A percentile compares a stretch with the other conserved stretches of the same genome.
Evolutionary conservation across 2,113 vertebrate genomes (phyloP).

Genomic region (Apaloderma vittatum): DNA sequence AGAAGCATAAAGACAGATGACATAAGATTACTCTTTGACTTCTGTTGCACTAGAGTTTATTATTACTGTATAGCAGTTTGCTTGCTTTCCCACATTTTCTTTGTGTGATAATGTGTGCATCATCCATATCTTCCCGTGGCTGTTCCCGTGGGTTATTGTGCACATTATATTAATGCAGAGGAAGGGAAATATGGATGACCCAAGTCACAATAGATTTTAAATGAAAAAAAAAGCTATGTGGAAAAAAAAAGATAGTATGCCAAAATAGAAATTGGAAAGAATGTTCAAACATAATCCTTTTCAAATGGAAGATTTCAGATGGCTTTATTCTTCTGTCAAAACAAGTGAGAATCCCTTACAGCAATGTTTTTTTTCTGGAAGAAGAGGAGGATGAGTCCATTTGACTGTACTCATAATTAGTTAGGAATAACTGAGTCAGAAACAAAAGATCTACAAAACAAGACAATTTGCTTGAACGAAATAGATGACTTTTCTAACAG

Average conservation of each 20-base stretch:
- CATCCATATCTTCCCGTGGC: background rate
- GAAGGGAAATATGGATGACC: background rate
- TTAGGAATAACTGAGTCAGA: slow-evolving; percentile 7
- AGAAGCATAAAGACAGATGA: background rate
- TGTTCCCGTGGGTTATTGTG: background rate
- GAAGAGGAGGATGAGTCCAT: background rate
- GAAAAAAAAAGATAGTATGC: background rate
- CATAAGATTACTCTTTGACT: background rate
- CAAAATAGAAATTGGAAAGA: background rate
- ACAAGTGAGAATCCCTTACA: background rate
- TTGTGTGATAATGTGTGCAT: background rate
- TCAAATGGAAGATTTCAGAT: background rate
- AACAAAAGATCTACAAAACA: background rate
- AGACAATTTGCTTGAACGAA: background rate
- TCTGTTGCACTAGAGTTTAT: background rate
- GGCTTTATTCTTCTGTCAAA: background rate
- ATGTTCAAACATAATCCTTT: background rate
- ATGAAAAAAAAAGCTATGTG: background rate
- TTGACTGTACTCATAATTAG: background rate
- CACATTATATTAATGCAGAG: background rate
- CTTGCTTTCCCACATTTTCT: background rate
- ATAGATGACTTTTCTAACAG: background rate
- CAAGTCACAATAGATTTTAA: background rate
- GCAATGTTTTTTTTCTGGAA: background rate
- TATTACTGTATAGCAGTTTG: background rate